Evolutionary conservation across 2,113 vertebrate species (phyloP).

Genomic region (Eidolon helvum): DNA sequence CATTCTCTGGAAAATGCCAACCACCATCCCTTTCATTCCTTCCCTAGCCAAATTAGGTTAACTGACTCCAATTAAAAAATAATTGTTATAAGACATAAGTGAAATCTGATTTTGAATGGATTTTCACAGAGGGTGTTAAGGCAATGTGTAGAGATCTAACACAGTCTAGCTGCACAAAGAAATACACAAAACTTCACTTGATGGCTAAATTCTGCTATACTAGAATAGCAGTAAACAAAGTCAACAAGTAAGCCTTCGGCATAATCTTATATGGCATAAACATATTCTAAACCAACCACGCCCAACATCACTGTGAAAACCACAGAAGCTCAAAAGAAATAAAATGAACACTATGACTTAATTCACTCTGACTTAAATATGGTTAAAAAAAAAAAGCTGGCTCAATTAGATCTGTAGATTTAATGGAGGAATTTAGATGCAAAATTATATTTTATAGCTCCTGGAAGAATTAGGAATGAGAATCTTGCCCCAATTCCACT

Average conservation of each 20-base stretch:
- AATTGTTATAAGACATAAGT: background rate
- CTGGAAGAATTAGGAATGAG: background rate
- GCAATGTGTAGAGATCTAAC: background rate
- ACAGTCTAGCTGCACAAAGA: background rate
- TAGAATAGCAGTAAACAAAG: background rate
- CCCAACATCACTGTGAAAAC: background rate
- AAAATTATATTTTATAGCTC: background rate
- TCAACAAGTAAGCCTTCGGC: background rate
- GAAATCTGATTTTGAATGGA: conserved; percentile 17
- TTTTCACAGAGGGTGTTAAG: background rate
- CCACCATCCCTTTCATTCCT: background rate
- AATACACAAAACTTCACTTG: background rate
- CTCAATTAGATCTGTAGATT: background rate
- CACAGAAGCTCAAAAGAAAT: conserved; percentile 23
- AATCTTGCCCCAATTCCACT: background rate
- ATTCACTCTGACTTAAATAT: conserved; percentile 7
- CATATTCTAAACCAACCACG: background rate
- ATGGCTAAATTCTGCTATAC: background rate
- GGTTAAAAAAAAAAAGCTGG: background rate
- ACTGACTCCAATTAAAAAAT: background rate
- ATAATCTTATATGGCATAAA: background rate
- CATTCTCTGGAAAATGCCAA: background rate
- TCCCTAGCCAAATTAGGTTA: background rate
- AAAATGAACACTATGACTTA: background rate
- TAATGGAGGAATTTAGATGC: background rate